Evolutionary conservation across 2,888 invertebrate species (phyloP).

Genomic region (Hofmannophila pseudospretella): DNA sequence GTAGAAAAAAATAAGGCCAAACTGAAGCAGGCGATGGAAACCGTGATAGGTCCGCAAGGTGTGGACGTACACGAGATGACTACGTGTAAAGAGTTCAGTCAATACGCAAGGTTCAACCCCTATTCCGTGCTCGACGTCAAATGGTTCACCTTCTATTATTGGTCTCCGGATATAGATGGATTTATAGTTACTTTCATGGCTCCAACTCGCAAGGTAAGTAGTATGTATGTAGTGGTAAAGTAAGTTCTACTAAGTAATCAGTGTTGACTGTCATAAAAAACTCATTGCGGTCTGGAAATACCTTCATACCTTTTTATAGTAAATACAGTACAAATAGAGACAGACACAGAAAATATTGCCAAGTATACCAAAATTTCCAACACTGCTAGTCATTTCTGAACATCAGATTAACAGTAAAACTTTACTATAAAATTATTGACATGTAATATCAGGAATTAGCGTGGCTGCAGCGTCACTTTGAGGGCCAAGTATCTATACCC

Average conservation of each 20-base stretch:
- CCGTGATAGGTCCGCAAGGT: not conserved
- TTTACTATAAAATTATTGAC: too few relatives aligned
- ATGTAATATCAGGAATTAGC: not conserved
- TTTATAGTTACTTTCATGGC: constrained; percentile 8
- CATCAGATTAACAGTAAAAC: too few relatives aligned
- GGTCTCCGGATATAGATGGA: constrained; percentile 3
- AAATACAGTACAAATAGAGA: too few relatives aligned
- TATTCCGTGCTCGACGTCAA: constrained; percentile 1
- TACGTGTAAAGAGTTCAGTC: constrained; percentile 6
- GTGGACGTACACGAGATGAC: not conserved
- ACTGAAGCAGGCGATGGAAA: too few relatives aligned
- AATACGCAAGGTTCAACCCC: constrained; percentile 7
- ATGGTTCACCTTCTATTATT: constrained; percentile 7
- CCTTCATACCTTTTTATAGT: too few relatives aligned
- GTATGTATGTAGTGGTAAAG: not conserved
- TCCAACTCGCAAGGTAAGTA: constrained; percentile 9
- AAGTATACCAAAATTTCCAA: too few relatives aligned
- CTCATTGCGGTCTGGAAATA: too few relatives aligned
- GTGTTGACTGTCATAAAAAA: too few relatives aligned
- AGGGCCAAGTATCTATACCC: constrained; percentile 25
- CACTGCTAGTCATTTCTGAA: too few relatives aligned
- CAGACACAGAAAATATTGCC: too few relatives aligned
- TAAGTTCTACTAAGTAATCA: too few relatives aligned
- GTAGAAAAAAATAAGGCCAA: too few relatives aligned
- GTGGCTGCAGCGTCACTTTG: constrained; percentile 15